Evolutionary conservation across 2,113 vertebrate genomes (phyloP), one percentile per base, ranked within the genome.

Genomic region (Cacatua alba): DNA sequence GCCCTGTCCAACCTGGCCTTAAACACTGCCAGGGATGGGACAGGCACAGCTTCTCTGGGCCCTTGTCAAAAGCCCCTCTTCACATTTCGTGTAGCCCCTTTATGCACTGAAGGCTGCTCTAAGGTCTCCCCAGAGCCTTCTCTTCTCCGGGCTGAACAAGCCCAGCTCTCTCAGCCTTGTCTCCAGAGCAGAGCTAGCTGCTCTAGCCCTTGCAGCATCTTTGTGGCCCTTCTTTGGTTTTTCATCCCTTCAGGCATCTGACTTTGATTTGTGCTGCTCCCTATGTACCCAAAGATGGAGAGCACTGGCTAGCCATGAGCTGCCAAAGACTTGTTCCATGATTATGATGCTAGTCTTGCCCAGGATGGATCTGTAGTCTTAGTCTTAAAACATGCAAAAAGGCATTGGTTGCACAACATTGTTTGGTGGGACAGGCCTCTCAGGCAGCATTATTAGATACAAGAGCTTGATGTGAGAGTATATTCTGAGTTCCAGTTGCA

Each of bases 321-420:
- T 25, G 2, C 35, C 26, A 44, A 21, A 33, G 0, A 13, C 31
- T 55, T 0, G 0, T 41, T 37, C 64, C 9, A 3, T 37, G 51
- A 1, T 18, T 7, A 7, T 7, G 51, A 6, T 71, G 53, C 44
- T 43, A 4, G 5, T 76, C 43, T 70, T 72, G 52, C 35, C 25
- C 28, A 5, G 15, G 15, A 5, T 68, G 57, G 17, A 29, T 35
- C 14, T 62, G 52, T 19, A 69, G 17, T 11, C 65, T 78, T 6
- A 20, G 23, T 10, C 60, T 63, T 20, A 5, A 41, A n/a, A 72
- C 16, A 46, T 3, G 4, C 16, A 35, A 9, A 51, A 84, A 68
- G 17, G 41, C 13, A 7, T 21, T 24, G 8, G 23, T 41, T 92
- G 33, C 33, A 33, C 2, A 2, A 14, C 3, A 0, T 17, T 0